These are phyloP conservation scores for Brachymystax lenok DNA, from an alignment of 2,797 vertebrate genomes.

Conservation along the genomic window DNA sequence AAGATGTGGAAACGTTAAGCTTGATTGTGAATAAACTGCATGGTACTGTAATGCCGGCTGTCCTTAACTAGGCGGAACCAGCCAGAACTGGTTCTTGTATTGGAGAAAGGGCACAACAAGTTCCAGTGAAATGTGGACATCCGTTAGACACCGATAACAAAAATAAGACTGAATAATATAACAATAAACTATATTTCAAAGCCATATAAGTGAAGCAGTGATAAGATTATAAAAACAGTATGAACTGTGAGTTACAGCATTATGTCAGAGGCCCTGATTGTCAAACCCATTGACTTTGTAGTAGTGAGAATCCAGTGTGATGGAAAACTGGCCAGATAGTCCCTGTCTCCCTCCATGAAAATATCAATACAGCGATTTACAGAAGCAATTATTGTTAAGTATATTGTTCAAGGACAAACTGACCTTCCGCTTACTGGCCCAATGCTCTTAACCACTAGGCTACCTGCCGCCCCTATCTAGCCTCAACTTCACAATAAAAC, in stretches of 20 bases:
- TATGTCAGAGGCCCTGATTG: constrained; percentile 38
- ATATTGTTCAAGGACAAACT: no score
- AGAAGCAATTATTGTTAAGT: no score
- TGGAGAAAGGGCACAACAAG: not conserved
- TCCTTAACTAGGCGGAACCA: not conserved
- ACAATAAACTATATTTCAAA: not conserved
- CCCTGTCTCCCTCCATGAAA: not conserved
- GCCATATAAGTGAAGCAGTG: constrained; percentile 16
- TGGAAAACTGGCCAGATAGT: not conserved
- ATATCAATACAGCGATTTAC: not conserved
- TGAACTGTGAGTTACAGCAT: constrained; percentile 4
- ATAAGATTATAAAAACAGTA: not conserved
- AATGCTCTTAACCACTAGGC: no score
- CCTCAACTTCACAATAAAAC: constrained; percentile 38
- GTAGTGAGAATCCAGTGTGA: constrained; percentile 13
- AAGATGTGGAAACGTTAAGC: not conserved
- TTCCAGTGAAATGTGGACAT: not conserved
- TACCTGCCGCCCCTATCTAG: constrained; percentile 1
- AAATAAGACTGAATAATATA: not conserved
- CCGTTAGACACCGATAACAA: not conserved
- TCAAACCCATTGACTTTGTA: constrained; percentile 15
- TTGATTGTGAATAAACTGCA: constrained; percentile 29
- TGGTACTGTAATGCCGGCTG: not conserved
- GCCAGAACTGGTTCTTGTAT: not conserved
- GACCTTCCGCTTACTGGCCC: no score